A percentile compares a stretch with the other conserved stretches of the same genome.
These are phyloP conservation scores for Xanthia icteritia DNA, from an alignment of 2,888 invertebrate genomes.

Conservation along the genomic window DNA sequence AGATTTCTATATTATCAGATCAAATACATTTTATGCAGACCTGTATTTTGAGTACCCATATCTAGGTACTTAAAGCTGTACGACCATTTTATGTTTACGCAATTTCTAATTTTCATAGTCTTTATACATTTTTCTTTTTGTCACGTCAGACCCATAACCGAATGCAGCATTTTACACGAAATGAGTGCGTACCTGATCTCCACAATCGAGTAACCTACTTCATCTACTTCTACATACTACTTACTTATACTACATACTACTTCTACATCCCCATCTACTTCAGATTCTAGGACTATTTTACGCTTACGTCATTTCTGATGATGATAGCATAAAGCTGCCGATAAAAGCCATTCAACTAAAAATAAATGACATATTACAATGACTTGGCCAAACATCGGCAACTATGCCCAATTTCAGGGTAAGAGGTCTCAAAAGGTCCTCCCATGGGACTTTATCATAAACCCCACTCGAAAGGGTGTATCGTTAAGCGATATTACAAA, in stretches of 20 bases:
- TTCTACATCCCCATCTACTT: too few species aligned
- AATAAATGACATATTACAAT: constrained; percentile 68
- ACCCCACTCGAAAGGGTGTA: constrained; percentile 68
- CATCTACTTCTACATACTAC: too few species aligned
- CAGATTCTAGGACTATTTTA: constrained; percentile 26
- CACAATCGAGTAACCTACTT: not conserved
- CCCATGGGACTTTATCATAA: constrained; percentile 72
- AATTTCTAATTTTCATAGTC: not conserved
- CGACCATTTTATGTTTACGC: not conserved
- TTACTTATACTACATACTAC: too few species aligned
- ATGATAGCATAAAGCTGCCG: constrained; percentile 38
- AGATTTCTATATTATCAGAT: constrained; percentile 17
- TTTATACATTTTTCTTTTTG: not conserved
- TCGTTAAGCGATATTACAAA: constrained; percentile 68
- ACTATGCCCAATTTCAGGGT: constrained; percentile 64
- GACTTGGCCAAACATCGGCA: constrained; percentile 56
- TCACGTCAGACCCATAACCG: not conserved
- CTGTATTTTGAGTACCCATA: constrained; percentile 10
- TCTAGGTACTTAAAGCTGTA: not conserved
- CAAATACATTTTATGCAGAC: constrained; percentile 41
- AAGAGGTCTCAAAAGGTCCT: constrained; percentile 66
- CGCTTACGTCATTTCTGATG: constrained; percentile 39
- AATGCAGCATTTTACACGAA: not conserved
- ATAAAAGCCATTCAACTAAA: constrained; percentile 65
- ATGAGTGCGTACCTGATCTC: not conserved